Conservation (phyloP, 2,888 invertebrate species). For the Chaitophorus viminalis region DNA sequence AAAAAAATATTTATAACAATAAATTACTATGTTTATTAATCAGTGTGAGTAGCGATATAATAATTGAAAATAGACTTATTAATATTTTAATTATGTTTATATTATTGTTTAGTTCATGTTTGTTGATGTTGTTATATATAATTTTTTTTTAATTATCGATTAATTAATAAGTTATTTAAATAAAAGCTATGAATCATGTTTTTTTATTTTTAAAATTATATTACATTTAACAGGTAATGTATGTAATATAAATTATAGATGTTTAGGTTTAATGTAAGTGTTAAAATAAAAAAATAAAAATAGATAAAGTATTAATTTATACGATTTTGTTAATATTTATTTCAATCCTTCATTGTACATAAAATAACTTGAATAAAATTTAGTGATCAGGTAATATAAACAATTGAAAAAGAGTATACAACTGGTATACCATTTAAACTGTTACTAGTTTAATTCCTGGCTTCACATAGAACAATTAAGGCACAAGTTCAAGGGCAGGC, state of each 20-base stretch:
- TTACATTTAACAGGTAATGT: background rate
- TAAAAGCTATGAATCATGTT: slow-evolving; percentile 34
- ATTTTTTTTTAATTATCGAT: slow-evolving; percentile 43
- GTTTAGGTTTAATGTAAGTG: slow-evolving; percentile 39
- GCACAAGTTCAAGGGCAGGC: too few species aligned
- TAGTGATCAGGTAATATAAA: too few species aligned
- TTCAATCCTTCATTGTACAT: background rate
- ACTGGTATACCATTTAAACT: too few species aligned
- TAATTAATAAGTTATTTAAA: slow-evolving; percentile 29
- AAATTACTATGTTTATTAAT: slow-evolving; percentile 38
- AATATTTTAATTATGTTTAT: slow-evolving; percentile 60
- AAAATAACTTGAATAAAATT: too few species aligned
- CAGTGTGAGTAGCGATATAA: slow-evolving; percentile 42
- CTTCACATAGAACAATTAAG: too few species aligned
- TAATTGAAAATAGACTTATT: slow-evolving; percentile 58
- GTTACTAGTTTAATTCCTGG: too few species aligned
- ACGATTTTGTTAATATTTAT: slow-evolving; percentile 7
- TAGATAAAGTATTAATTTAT: slow-evolving; percentile 42
- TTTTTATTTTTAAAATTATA: slow-evolving; percentile 45
- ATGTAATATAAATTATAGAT: slow-evolving; percentile 38
- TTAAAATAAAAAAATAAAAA: slow-evolving; percentile 31
- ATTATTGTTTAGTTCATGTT: slow-evolving; percentile 60
- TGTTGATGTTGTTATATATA: slow-evolving; percentile 59
- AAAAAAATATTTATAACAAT: slow-evolving; percentile 30
- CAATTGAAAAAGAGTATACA: too few species aligned